Base-by-base conservation (phyloP, 1,140 invertebrate genomes). In the Liolophura sinensis region DNA sequence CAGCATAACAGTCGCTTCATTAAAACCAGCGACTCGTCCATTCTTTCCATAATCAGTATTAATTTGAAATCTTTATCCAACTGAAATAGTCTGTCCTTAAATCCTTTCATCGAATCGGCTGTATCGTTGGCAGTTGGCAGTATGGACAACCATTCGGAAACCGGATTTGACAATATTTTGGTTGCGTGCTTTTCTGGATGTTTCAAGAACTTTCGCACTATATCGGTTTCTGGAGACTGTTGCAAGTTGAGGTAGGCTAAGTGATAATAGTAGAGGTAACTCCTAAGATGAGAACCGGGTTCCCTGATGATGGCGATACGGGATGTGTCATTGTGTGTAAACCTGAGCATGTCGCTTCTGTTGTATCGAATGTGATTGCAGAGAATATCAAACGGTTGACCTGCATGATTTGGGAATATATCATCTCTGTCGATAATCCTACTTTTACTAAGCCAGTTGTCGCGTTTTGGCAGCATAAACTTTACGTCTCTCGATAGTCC, bases 251-350 rank as follows among this genome's bases (percentile, higher is more conserved):
- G 58, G 15, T 60, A 55, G 0, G 56, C 55, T 46, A 65, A 62
- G 15, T 70, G 63, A 40, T 71, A 66, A 25, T 60, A 46, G 61
- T 74, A 73, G 55, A 73, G 71, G 24, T 24, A n/a, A 50, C 68
- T 80, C 47, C 27, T 71, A 54, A 40, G 78, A 81, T 24, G 69
- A 60, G 52, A 81, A 77, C 24, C 76, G 74, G 78, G 78, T 49
- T 81, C 69, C n/a, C 78, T 68, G 0, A 80, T 56, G 22, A 74
- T 76, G 14, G 73, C 73, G 16, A 81, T 68, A 31, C 78, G 79
- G 15, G 73, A 51, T 18, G 75, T 75, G 48, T 73, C 71, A 14
- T 51, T 56, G 16, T 69, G 74, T 7, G 79, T 48, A 31, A 68
- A 71, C 12, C 14, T 25, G 7, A 57, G 50, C 20, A 79, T 69